phyloP scores from a whole-genome alignment of 35 echinoderm and acorn worm genomes.

The Apostichopus californicus region DNA sequence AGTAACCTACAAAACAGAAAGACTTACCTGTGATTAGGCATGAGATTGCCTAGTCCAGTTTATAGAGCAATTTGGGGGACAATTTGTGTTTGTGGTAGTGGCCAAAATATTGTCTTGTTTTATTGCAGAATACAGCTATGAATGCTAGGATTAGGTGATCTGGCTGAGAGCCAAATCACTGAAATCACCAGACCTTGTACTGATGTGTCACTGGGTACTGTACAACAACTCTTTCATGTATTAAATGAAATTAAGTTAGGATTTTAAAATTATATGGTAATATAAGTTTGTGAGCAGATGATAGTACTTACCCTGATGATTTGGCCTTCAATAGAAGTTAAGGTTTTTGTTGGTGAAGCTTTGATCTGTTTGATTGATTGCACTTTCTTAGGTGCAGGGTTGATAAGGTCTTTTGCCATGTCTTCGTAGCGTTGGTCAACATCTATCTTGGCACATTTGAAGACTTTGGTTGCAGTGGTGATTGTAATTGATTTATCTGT shows the following conservation, averaged over 20 bases:
- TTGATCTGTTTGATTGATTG: background rate
- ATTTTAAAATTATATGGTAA: too few relatives aligned
- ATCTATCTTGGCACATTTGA: background rate
- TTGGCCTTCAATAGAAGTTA: constrained; percentile 27
- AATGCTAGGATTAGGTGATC: too few relatives aligned
- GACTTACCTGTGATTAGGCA: too few relatives aligned
- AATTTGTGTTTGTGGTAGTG: too few relatives aligned
- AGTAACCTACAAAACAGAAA: too few relatives aligned
- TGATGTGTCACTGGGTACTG: background rate
- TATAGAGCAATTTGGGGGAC: too few relatives aligned
- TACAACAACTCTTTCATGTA: background rate
- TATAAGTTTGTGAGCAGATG: background rate
- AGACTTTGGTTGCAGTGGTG: constrained; percentile 16
- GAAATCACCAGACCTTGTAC: background rate
- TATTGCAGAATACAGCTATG: too few relatives aligned
- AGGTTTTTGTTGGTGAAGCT: constrained; percentile 1
- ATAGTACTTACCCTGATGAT: background rate
- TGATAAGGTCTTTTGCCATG: background rate
- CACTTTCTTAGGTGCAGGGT: constrained; percentile 11
- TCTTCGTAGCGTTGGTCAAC: background rate
- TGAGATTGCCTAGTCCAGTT: too few relatives aligned
- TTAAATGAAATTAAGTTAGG: background rate
- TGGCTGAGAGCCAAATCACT: too few relatives aligned
- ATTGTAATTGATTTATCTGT: constrained; percentile 8
- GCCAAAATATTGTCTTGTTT: too few relatives aligned